Conservation (phyloP, 2,113 vertebrate species). For the Eira barbara region DNA sequence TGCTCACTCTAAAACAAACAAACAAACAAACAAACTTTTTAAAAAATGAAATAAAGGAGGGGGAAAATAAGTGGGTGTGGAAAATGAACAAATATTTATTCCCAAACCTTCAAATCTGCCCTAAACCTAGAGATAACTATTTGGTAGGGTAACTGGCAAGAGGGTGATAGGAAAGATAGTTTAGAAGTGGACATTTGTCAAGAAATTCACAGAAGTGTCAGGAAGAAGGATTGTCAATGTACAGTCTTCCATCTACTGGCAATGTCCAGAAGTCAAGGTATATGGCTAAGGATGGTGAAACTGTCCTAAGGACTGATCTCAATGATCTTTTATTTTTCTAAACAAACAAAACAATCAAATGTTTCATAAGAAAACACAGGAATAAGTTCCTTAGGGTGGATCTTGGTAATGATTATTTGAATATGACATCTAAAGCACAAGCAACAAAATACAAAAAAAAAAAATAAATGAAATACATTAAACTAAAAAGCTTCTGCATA, state of each 20-base stretch:
- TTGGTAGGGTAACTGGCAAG: background rate
- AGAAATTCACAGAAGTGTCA: background rate
- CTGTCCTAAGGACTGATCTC: background rate
- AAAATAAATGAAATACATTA: background rate
- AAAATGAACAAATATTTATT: background rate
- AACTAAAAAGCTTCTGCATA: background rate
- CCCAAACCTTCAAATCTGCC: background rate
- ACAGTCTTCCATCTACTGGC: background rate
- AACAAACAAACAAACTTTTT: background rate
- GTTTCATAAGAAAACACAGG: background rate
- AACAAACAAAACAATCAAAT: background rate
- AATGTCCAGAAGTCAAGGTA: background rate
- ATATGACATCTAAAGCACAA: background rate
- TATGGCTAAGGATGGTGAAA: background rate
- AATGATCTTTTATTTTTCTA: background rate
- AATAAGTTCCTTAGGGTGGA: background rate
- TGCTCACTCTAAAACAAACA: background rate
- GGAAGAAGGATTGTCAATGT: background rate
- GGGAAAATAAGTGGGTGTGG: background rate
- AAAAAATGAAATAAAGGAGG: slow-evolving; percentile 7
- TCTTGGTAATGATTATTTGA: background rate
- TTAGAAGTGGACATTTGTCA: background rate
- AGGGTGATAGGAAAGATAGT: background rate
- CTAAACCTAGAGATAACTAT: background rate
- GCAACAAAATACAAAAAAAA: background rate